A percentile compares a stretch with the other conserved stretches of the same genome.
These are phyloP conservation scores for Aromia moschata DNA, from an alignment of 2,888 invertebrate species.

Conservation along the genomic window DNA sequence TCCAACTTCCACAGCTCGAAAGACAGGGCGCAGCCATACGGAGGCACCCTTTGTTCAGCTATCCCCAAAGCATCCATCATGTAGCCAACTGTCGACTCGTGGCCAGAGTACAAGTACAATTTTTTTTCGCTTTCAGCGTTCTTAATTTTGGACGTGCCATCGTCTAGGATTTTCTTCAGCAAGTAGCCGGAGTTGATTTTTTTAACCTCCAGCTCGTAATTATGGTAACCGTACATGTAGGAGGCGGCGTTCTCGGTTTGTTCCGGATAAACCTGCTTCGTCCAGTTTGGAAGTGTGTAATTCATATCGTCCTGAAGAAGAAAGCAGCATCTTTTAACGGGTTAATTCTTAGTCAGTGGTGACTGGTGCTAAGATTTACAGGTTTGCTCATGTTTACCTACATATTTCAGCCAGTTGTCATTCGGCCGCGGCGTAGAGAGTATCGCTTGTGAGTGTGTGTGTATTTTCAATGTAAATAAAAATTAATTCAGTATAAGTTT, in stretches of 20 bases:
- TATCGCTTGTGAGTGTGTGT: too few species aligned
- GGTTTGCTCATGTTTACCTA: too few species aligned
- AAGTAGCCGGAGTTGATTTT: slow-evolving; percentile 59
- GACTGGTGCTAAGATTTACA: too few species aligned
- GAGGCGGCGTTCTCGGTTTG: slow-evolving; percentile 53
- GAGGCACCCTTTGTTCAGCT: slow-evolving; percentile 41
- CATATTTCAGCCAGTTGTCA: too few species aligned
- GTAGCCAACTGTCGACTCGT: slow-evolving; percentile 52
- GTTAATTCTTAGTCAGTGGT: too few species aligned
- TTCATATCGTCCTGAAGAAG: slow-evolving; percentile 48
- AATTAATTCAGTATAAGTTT: too few species aligned
- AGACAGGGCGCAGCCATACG: slow-evolving; percentile 50
- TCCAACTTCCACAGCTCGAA: slow-evolving; percentile 46
- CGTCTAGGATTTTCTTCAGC: slow-evolving; percentile 49
- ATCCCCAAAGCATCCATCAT: slow-evolving; percentile 46
- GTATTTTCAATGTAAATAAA: too few species aligned
- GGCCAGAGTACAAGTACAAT: slow-evolving; percentile 52
- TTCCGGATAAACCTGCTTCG: slow-evolving; percentile 53
- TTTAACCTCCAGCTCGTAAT: slow-evolving; percentile 52
- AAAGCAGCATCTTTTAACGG: slow-evolving; percentile 6
- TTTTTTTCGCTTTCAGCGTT: slow-evolving; percentile 39
- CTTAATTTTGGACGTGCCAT: slow-evolving; percentile 42
- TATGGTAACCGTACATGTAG: slow-evolving; percentile 58
- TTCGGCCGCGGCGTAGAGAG: too few species aligned
- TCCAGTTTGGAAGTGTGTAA: slow-evolving; percentile 60